Base-by-base conservation (phyloP, 2,797 vertebrate species). In the Xenopus petersii region DNA sequence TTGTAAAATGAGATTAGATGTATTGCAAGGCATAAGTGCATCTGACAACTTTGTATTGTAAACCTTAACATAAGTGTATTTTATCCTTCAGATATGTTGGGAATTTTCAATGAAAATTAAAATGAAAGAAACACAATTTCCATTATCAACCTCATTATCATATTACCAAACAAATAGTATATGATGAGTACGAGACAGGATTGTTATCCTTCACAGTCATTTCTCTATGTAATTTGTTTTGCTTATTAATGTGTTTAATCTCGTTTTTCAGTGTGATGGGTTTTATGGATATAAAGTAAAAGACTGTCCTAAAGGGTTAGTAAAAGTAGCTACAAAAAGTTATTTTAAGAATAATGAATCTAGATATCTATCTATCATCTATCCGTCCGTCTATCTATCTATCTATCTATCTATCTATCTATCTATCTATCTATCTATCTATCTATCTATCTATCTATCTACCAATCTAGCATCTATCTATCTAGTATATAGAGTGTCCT, bases 21-120 rank as follows among this genome's bases (percentile, higher is more conserved):
- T 65, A 75, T 81, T 17, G 59, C 66, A 65, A 81, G 58, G 71
- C 30, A 0, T 1, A 17, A 80, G 75, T 81, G 75, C 2, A 6
- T 8, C 67, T 26, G 66, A 46, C 24, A 72, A 26, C 30, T 81
- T 73, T 70, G 62, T 65, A 66, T 67, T 77, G 79, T 73, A 61
- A 77, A 64, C 59, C 64, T 16, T 54, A 73, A 69, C 10, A 48
- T n/a, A 1, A 54, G 75, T 33, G 47, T 69, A 64, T 61, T 81
- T 82, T 61, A 2, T 55, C 71, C 13, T 26, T 59, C 71, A 42
- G 15, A 30, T 69, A 75, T 79, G 75, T 62, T 48, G 42, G 30
- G 70, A 54, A 51, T 71, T 58, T 73, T 73, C 64, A 36, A 78
- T 78, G 49, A 36, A 36, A 78, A 64, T 78, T 49, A 49, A 36